Evolutionary conservation across 1,140 invertebrate species (phyloP).

Genomic region (Drosophila sucinea): DNA sequence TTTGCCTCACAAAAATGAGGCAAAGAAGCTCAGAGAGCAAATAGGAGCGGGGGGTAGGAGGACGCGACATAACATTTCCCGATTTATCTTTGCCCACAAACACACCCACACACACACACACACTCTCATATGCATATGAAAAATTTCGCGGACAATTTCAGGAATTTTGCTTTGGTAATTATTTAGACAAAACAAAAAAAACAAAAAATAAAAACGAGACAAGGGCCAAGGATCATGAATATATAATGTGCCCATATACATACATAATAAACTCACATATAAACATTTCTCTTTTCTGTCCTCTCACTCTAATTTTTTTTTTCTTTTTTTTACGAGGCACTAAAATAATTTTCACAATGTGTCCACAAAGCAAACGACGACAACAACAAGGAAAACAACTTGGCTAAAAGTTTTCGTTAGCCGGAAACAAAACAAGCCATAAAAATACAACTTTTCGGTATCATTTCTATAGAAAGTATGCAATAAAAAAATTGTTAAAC

Average conservation of each 20-base stretch:
- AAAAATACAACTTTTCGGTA: slow-evolving; percentile 31
- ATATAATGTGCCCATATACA: slow-evolving; percentile 25
- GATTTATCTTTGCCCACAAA: slow-evolving; percentile 38
- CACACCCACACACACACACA: neutral
- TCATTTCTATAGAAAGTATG: slow-evolving; percentile 18
- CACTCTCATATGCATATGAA: slow-evolving; percentile 12
- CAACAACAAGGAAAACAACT: slow-evolving; percentile 27
- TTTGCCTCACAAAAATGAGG: slow-evolving; percentile 38
- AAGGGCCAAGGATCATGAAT: slow-evolving; percentile 44
- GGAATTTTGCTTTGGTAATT: slow-evolving; percentile 38
- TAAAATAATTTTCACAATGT: slow-evolving; percentile 60
- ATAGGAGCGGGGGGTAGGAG: neutral
- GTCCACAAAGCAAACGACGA: slow-evolving; percentile 32
- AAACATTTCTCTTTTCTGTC: slow-evolving; percentile 23
- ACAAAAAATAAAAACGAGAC: slow-evolving; percentile 1
- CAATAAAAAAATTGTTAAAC: slow-evolving; percentile 12
- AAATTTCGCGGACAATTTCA: slow-evolving; percentile 19
- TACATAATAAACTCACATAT: slow-evolving; percentile 44
- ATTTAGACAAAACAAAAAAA: slow-evolving; percentile 43
- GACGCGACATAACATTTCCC: slow-evolving; percentile 33
- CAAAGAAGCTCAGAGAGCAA: slow-evolving; percentile 1
- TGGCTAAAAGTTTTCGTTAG: slow-evolving; percentile 27
- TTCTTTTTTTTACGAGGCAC: slow-evolving; percentile 32
- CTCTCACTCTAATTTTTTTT: slow-evolving; percentile 21
- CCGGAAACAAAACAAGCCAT: slow-evolving; percentile 53